Percentiles rank a stretch among this genome's conserved stretches.
These are phyloP conservation scores for Percopsis omiscomaycus DNA, from an alignment of 2,797 vertebrate species.

Conservation along the genomic window DNA sequence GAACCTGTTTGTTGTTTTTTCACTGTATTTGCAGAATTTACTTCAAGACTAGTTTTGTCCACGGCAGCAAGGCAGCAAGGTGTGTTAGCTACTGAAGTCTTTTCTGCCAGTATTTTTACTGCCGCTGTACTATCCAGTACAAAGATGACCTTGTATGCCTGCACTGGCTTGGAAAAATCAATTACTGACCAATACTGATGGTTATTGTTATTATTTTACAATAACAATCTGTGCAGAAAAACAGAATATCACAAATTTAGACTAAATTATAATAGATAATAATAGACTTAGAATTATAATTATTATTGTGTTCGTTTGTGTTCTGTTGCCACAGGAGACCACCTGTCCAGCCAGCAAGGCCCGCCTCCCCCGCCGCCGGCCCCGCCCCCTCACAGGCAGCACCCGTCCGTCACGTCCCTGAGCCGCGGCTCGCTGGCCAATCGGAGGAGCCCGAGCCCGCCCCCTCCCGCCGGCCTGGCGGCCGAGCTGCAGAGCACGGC, in stretches of 20 bases:
- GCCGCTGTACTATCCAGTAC: no score
- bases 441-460: constrained; percentile 94
- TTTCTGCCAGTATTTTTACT: no score
- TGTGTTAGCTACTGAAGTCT: no score
- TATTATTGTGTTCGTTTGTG: constrained; percentile 40
- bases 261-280: no score
- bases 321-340: constrained; percentile 77
- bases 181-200: no score
- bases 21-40: no score
- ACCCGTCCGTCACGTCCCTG: constrained; percentile 95
- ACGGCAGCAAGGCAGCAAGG: no score
- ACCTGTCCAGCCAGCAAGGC: constrained; percentile 87
- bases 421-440: constrained; percentile 96
- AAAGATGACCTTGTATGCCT: no score
- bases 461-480: constrained; percentile 92
- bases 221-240: constrained; percentile 6
- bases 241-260: constrained; percentile 1
- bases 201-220: no score
- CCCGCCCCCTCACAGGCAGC: constrained; percentile 91
- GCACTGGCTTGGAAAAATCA: no score
- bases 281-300: not conserved
- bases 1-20: no score
- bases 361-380: constrained; percentile 90
- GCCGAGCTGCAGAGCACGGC: constrained; percentile 98
- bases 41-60: no score